Conservation (phyloP, 2,888 invertebrate genomes). For the Lasioglossum calceatum region DNA sequence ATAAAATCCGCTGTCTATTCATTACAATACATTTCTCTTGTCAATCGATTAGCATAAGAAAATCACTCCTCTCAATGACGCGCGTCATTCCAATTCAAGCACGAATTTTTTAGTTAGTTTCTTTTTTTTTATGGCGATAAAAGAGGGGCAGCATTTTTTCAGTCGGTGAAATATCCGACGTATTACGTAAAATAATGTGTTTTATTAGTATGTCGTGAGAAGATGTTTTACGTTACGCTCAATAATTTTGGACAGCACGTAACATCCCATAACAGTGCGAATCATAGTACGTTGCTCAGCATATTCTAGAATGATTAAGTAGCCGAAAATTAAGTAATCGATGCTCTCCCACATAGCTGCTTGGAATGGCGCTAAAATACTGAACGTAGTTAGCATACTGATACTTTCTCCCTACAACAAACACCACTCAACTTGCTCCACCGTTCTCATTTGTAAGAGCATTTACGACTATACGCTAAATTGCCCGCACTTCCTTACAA, state of each 20-base stretch:
- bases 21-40: background rate
- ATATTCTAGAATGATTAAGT: slow-evolving; percentile 11
- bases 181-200: background rate
- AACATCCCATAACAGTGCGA: background rate
- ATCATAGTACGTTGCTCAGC: background rate
- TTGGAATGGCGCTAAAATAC: slow-evolving; percentile 35
- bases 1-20: background rate
- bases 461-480: slow-evolving; percentile 15
- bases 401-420: slow-evolving; percentile 13
- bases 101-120: too few species aligned
- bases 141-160: background rate
- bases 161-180: background rate
- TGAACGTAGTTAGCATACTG: slow-evolving; percentile 17
- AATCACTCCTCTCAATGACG: too few species aligned
- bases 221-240: background rate
- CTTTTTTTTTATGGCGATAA: too few species aligned
- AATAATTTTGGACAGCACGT: background rate
- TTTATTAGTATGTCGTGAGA: background rate
- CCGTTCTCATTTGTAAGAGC: background rate
- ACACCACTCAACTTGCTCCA: background rate
- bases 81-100: too few species aligned
- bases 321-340: slow-evolving; percentile 31
- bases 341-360: background rate
- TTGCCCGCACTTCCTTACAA: background rate
- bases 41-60: background rate